A percentile compares a stretch with the other conserved stretches of the same genome.
Evolutionary conservation across 2,797 vertebrate species (phyloP).

Genomic region (Ceryle rudis): DNA sequence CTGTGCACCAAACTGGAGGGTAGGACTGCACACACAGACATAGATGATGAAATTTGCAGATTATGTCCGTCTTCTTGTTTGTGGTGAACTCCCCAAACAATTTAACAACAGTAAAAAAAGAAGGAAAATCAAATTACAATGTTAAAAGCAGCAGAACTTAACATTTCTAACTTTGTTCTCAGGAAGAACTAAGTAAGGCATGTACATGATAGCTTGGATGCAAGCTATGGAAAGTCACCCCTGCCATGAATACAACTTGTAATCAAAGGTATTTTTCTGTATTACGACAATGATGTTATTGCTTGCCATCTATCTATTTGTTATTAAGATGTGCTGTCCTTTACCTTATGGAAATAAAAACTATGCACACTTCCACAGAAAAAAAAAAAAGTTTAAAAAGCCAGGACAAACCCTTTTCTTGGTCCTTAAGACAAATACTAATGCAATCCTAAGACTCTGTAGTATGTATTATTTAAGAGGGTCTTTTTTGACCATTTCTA

Average conservation of each 20-base stretch:
- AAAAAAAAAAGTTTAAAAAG: background rate
- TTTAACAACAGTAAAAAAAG: background rate
- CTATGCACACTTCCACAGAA: background rate
- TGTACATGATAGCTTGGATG: fast-evolving
- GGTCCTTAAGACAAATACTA: background rate
- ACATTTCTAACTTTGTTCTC: background rate
- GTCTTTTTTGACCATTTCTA: background rate
- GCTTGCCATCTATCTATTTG: background rate
- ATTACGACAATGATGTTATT: background rate
- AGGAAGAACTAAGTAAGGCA: background rate
- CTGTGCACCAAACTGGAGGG: background rate
- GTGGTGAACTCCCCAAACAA: background rate
- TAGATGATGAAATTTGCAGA: background rate
- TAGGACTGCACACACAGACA: background rate
- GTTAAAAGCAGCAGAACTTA: background rate
- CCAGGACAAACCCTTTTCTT: background rate
- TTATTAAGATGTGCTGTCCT: background rate
- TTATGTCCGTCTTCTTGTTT: background rate
- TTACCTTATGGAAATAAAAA: background rate
- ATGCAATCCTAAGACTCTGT: background rate
- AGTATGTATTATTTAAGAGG: background rate
- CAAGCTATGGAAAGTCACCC: background rate
- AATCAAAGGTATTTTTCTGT: background rate
- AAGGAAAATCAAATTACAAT: background rate
- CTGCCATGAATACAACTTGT: background rate